A percentile compares a stretch with the other conserved stretches of the same genome.
Conservation (phyloP, 92 coral and sea anemone species). For the Nematostella vectensis region DNA sequence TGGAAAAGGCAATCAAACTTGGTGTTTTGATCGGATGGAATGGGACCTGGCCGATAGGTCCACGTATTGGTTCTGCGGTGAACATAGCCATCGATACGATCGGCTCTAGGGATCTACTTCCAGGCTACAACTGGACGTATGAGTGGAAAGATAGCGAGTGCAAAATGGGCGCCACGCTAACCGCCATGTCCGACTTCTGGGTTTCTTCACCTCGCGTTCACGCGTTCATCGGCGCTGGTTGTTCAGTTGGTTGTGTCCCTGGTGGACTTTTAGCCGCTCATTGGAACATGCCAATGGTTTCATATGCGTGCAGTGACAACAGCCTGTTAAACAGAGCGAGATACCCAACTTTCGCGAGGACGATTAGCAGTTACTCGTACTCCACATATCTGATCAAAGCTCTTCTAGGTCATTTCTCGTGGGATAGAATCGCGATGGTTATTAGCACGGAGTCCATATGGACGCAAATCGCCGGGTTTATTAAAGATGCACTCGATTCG, state of each 20-base stretch:
- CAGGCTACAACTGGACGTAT: conserved; percentile 46
- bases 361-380: conserved; percentile 49
- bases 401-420: conserved; percentile 41
- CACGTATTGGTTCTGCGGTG: conserved; percentile 60
- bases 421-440: conserved; percentile 66
- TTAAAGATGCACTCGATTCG: conserved; percentile 39
- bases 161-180: conserved; percentile 44
- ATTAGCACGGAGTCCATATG: conserved; percentile 54
- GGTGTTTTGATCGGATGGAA: conserved; percentile 75
- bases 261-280: conserved; percentile 60
- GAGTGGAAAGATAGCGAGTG: conserved; percentile 54
- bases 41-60: conserved; percentile 68
- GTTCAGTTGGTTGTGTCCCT: conserved; percentile 65
- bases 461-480: conserved; percentile 52
- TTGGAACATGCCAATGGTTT: conserved; percentile 73
- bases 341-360: conserved; percentile 73
- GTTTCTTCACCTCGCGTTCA: too few species aligned
- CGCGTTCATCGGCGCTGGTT: conserved; percentile 56
- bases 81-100: conserved; percentile 50
- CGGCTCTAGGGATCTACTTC: conserved; percentile 21
- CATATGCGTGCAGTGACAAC: conserved; percentile 59
- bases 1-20: conserved; percentile 23
- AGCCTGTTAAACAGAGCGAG: conserved; percentile 32
- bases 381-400: conserved; percentile 33
- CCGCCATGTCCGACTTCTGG: conserved; percentile 43